Evolutionary conservation across 2,888 invertebrate genomes (phyloP).

Genomic region (Protodeltote pygarga): DNA sequence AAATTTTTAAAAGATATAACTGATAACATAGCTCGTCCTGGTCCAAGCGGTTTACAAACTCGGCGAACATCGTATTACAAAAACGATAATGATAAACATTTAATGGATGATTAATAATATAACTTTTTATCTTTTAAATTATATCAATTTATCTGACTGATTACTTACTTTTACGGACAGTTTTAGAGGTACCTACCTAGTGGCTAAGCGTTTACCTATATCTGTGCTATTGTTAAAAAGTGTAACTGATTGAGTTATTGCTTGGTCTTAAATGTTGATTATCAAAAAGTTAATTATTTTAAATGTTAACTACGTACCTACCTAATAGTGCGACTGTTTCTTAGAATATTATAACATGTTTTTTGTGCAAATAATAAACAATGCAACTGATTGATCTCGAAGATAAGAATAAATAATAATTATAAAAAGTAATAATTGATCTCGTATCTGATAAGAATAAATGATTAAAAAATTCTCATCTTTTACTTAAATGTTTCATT

Average conservation of each 20-base stretch:
- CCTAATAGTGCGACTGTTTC: slow-evolving; percentile 12
- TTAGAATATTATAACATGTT: slow-evolving; percentile 14
- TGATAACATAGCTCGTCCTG: slow-evolving; percentile 17
- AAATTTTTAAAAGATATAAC: slow-evolving; percentile 10
- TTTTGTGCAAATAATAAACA: slow-evolving; percentile 12
- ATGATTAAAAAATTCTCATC: too few species aligned
- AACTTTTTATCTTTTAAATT: slow-evolving; percentile 15
- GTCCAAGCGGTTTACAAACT: slow-evolving; percentile 26
- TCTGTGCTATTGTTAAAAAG: slow-evolving; percentile 4
- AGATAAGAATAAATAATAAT: slow-evolving; percentile 11
- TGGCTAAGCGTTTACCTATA: slow-evolving; percentile 5
- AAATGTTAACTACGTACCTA: slow-evolving; percentile 14
- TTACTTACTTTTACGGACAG: slow-evolving; percentile 6
- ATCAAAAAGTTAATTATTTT: slow-evolving; percentile 4
- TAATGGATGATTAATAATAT: slow-evolving; percentile 16
- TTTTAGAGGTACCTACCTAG: neutral
- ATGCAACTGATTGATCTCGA: slow-evolving; percentile 14
- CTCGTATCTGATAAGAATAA: too few species aligned
- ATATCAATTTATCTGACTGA: slow-evolving; percentile 16
- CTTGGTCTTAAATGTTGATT: slow-evolving; percentile 5
- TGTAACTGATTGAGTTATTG: slow-evolving; percentile 2
- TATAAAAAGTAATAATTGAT: too few species aligned
- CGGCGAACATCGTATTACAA: slow-evolving; percentile 21
- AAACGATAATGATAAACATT: slow-evolving; percentile 14
- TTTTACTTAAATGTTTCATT: too few species aligned